Conservation (phyloP, 2,113 vertebrate genomes). For the Andinoacara biseriatus region DNA sequence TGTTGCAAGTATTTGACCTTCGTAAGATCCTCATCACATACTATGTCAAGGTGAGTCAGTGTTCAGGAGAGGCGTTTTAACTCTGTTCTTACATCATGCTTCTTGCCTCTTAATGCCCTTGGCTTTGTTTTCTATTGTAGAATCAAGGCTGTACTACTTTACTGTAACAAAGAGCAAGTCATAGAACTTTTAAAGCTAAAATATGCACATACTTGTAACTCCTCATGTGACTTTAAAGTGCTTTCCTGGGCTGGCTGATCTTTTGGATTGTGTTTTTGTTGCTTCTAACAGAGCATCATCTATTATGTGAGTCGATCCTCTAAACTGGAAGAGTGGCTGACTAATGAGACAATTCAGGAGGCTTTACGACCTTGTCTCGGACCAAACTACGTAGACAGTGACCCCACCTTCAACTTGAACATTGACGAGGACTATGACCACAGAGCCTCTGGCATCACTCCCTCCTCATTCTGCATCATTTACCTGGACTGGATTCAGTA, state of each 20-base stretch:
- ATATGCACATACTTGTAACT: background rate
- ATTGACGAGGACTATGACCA: constrained; percentile 93
- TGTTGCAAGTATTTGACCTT: constrained; percentile 92
- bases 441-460: constrained; percentile 86
- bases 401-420: constrained; percentile 92
- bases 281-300: constrained; percentile 86
- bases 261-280: background rate
- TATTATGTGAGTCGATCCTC: constrained; percentile 88
- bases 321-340: constrained; percentile 89
- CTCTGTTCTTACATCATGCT: background rate
- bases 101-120: background rate
- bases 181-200: background rate
- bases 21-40: constrained; percentile 94
- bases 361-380: constrained; percentile 84
- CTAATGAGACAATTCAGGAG: constrained; percentile 83
- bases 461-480: constrained; percentile 85
- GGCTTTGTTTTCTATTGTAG: background rate
- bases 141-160: background rate
- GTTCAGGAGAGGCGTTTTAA: background rate
- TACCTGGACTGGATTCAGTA: constrained; percentile 94
- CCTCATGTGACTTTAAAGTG: background rate
- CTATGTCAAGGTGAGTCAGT: constrained; percentile 87
- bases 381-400: constrained; percentile 86
- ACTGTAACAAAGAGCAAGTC: background rate
- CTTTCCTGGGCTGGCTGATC: background rate